Evolutionary conservation across 2,113 vertebrate genomes (phyloP).

Genomic region (Cricetomys ansorgei): DNA sequence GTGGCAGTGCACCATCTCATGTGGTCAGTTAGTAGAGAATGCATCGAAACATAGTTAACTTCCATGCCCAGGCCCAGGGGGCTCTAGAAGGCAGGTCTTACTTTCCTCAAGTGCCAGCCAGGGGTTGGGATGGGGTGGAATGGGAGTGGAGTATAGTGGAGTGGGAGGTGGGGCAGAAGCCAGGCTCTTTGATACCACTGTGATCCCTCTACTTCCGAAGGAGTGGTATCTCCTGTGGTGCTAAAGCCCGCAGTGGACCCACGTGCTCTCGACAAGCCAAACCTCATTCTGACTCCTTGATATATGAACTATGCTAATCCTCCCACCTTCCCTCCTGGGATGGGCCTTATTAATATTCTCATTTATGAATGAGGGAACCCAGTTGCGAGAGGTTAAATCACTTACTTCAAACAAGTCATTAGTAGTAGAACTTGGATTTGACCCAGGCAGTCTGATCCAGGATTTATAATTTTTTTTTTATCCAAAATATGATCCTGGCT

Average conservation of each 20-base stretch:
- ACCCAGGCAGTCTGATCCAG: neutral
- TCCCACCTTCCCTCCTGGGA: neutral
- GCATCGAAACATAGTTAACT: neutral
- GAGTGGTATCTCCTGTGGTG: neutral
- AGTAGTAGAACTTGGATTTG: conserved; percentile 20
- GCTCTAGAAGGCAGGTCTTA: neutral
- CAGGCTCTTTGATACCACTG: neutral
- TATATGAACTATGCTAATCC: neutral
- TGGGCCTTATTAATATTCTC: neutral
- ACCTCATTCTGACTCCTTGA: neutral
- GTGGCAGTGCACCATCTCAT: neutral
- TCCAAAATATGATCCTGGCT: neutral
- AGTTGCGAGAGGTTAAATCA: conserved; percentile 21
- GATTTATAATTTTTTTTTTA: conserved; percentile 43
- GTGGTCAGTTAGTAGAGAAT: neutral
- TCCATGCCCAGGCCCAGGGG: neutral
- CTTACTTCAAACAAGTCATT: conserved; percentile 28
- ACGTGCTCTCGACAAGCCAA: neutral
- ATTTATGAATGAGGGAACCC: conserved; percentile 15
- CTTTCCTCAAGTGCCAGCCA: neutral
- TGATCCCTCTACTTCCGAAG: neutral
- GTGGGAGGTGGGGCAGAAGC: neutral
- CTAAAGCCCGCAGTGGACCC: neutral
- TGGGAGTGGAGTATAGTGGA: too few species aligned
- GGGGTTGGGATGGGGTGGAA: too few species aligned